Evolutionary conservation across 2,888 invertebrate species (phyloP), one percentile per base, ranked within the genome.

Genomic region (Rhagium mordax): DNA sequence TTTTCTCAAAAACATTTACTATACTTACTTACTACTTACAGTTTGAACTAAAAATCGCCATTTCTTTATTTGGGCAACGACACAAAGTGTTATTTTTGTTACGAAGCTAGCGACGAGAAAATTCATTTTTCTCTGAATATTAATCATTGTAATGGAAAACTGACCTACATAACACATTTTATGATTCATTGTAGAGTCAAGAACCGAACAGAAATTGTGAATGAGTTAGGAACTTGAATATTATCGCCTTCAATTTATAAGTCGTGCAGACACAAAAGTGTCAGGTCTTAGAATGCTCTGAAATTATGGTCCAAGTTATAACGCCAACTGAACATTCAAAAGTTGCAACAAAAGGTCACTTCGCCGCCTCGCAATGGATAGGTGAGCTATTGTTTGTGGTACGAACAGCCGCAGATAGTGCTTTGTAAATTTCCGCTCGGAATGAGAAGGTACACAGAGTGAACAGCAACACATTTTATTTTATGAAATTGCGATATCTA

Each of bases 271-370:
- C 66, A 55, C 66, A 66, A 66, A 65, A 65, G 15, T 65, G 65
- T 51, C 65, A 65, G 27, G 33, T 18, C 55, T 66, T 29, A 66
- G 53, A 49, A 55, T n/a, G 33, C 66, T 47, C 29, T 55, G 41
- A 47, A 66, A 53, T 66, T 66, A 66, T 55, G 57, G 66, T 41
- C 53, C 13, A 62, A 62, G 55, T 66, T 66, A 55, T 41, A 41
- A 41, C 66, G 57, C 21, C 57, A 53, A 55, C 29, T 29, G 57
- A 57, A 20, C 66, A 66, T 66, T 66, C 66, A 66, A 66, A 66
- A 66, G 66, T 66, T 66, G 66, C 55, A 55, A 66, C 66, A 66
- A 66, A 66, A 55, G 66, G 33, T 29, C 66, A 66, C 18, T 66
- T 57, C 49, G 10, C 49, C 47, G 62, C 55, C 24, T 29, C 33